Base-by-base conservation (phyloP, 2,888 invertebrate genomes). In the Campopleginae sp. region DNA sequence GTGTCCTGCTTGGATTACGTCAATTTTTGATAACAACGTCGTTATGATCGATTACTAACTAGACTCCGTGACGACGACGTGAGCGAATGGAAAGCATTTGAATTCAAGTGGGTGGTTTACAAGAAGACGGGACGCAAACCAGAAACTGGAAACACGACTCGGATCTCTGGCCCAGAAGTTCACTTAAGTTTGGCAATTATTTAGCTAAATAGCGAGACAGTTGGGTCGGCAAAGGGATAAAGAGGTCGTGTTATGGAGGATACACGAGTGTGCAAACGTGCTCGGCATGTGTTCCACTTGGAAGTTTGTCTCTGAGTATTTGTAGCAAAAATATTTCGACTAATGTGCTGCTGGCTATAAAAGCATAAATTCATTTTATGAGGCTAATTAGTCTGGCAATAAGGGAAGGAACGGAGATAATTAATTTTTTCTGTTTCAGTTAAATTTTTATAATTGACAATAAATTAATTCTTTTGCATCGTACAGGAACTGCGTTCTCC, bases 301-400 rank as follows among this genome's bases (percentile, higher is more conserved):
- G 89, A 91, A 90, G 92, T 92, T 91, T 82, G 90, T 91, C 89
- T 92, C 92, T 90, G 33, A 2, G 38, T 91, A 91, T 89, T 91
- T 82, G 88, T 78, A 90, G 89, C 88, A 91, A 92, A 93, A 93
- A 91, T 92, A 88, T 88, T 87, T 87, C 90, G 92, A 93, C 92
- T 93, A 93, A 93, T 93, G 93, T 61, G 58, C 27, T 27, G 88
- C 27, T 27, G 88, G 31, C 83, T 88, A 23, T 42, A 12, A 17
- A 8, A 86, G 74, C 91, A 90, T 93, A 93, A 93, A 93, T 93
- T 93, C 93, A 90, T 92, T 93, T 93, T 93, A 93, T 91, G 93
- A 92, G 82, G 48, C n/a, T 42, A 65, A 85, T 76, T 85, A 66
- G 48, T 70, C 48, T 46, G 42, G 70, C 19, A 19, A 68, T 23